Evolutionary conservation across 2,797 vertebrate genomes (phyloP).

Genomic region (Xiphorhynchus erythropygius): DNA sequence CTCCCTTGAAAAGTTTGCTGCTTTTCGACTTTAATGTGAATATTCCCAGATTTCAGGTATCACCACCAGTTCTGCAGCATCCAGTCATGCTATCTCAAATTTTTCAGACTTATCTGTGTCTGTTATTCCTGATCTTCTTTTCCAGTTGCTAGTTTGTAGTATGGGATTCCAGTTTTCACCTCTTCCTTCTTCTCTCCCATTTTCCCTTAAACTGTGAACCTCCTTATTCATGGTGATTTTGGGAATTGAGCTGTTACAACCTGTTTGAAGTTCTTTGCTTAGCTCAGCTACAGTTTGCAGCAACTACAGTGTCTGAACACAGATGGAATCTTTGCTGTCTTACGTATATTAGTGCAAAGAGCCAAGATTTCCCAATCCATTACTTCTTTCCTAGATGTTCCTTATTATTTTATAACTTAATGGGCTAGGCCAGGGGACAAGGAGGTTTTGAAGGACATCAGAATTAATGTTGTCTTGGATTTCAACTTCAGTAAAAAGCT

Average conservation of each 20-base stretch:
- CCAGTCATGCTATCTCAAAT: not conserved
- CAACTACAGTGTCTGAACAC: not conserved
- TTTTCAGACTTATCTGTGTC: not conserved
- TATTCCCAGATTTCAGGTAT: not conserved
- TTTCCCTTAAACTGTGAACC: not conserved
- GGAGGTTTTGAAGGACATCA: not conserved
- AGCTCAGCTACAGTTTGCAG: not conserved
- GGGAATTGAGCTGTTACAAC: not conserved
- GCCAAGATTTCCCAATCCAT: not conserved
- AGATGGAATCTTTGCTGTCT: not conserved
- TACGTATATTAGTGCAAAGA: not conserved
- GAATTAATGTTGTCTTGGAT: not conserved
- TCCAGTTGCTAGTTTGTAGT: not conserved
- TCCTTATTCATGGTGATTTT: not conserved
- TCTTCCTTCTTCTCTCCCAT: not conserved
- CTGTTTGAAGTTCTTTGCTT: not conserved
- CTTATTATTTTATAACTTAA: not conserved
- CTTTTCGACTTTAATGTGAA: not conserved
- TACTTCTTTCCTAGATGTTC: not conserved
- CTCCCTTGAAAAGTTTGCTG: not conserved
- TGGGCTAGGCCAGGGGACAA: not conserved
- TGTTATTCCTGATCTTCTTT: not conserved
- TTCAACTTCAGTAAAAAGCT: not conserved
- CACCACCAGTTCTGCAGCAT: not conserved
- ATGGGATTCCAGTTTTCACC: not conserved